Evolutionary conservation across 2,888 invertebrate genomes (phyloP).

Genomic region (Andrena minutula): DNA sequence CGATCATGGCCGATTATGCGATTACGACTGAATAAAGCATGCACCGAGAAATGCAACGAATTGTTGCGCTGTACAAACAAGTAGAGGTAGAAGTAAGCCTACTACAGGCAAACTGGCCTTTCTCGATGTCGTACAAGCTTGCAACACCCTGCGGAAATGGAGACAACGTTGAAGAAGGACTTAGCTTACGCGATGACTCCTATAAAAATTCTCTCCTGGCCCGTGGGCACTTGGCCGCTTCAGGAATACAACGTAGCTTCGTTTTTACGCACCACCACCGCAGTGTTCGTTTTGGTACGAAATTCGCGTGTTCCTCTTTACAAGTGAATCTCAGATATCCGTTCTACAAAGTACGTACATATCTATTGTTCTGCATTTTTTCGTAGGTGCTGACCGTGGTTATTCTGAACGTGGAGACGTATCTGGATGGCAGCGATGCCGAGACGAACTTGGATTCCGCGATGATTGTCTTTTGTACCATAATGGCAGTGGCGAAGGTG

Average conservation of each 20-base stretch:
- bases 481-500: constrained; percentile 27
- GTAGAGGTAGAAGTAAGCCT: no score
- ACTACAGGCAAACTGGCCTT: not conserved
- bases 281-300: constrained; percentile 5
- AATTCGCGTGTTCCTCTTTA: no score
- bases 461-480: not conserved
- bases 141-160: not conserved
- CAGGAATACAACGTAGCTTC: constrained; percentile 11
- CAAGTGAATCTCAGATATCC: no score
- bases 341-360: no score
- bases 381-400: not conserved
- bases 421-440: not conserved
- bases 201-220: constrained; percentile 13
- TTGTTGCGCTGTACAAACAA: not conserved
- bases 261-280: not conserved
- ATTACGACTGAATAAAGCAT: constrained; percentile 32
- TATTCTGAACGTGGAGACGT: constrained; percentile 9
- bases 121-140: not conserved
- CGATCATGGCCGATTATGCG: not conserved
- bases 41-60: not conserved
- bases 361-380: not conserved
- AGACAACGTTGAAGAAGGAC: constrained; percentile 6
- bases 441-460: constrained; percentile 14
- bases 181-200: constrained; percentile 20
- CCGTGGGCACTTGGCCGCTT: constrained; percentile 23